Percentiles rank a stretch among this genome's conserved stretches.
Conservation (phyloP, 2,797 vertebrate species). For the Capromys pilorides region DNA sequence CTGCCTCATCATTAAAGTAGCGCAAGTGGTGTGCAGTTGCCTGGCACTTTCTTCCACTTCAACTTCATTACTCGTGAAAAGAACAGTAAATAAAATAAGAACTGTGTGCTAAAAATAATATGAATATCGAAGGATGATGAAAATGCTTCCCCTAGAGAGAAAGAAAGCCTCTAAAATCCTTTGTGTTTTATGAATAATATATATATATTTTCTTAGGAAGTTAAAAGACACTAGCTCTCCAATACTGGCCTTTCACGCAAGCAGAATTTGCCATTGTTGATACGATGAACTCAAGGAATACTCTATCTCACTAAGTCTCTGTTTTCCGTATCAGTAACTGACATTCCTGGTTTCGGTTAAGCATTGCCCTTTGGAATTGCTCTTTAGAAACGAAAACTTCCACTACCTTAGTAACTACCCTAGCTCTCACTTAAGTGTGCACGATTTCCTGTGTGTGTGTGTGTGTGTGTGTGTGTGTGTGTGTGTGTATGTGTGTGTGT, state of each 20-base stretch:
- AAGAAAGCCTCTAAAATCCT: slow-evolving; percentile 38
- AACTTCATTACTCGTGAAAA: slow-evolving; percentile 67
- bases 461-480: too few relatives aligned
- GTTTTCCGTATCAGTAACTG: not conserved
- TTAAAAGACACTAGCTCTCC: slow-evolving; percentile 19
- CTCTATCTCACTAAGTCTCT: not conserved
- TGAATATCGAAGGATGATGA: slow-evolving; percentile 41
- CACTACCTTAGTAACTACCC: not conserved
- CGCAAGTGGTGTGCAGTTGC: fast-evolving
- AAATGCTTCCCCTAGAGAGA: slow-evolving; percentile 60
- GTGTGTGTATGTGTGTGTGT: too few relatives aligned
- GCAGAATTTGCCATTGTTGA: not conserved
- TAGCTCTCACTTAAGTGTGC: not conserved
- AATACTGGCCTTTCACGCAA: slow-evolving; percentile 60
- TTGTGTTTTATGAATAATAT: slow-evolving; percentile 61
- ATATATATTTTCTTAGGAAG: slow-evolving; percentile 65
- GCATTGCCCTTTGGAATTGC: not conserved
- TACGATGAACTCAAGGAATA: not conserved
- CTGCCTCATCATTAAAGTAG: not conserved
- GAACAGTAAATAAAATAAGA: slow-evolving; percentile 56
- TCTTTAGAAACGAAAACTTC: slow-evolving; percentile 27
- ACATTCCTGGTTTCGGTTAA: not conserved
- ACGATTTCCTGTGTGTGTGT: not conserved
- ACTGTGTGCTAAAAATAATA: slow-evolving; percentile 73
- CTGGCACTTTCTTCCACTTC: slow-evolving; percentile 54